Percentiles rank a stretch among this genome's conserved stretches.
These are phyloP conservation scores for Meliscaeva auricollis DNA, from an alignment of 2,888 invertebrate species.

Conservation along the genomic window DNA sequence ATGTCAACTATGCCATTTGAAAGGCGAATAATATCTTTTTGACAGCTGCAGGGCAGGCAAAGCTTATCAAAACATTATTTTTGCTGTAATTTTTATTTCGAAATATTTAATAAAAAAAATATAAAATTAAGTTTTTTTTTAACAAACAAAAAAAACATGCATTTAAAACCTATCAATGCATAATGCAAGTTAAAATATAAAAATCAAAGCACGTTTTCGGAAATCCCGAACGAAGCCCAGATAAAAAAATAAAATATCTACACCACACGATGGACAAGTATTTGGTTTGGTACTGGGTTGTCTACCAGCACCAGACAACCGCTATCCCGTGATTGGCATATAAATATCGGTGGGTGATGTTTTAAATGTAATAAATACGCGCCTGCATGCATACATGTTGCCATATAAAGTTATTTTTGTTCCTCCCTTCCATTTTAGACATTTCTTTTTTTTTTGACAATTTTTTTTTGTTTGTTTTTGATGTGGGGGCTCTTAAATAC, in stretches of 20 bases:
- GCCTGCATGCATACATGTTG: conserved; percentile 8
- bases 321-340: conserved; percentile 50
- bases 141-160: not conserved
- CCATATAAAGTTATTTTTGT: not conserved
- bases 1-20: too few species aligned
- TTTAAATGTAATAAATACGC: conserved; percentile 35
- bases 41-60: too few species aligned
- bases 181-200: not conserved
- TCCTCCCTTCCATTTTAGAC: conserved; percentile 3
- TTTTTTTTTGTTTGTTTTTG: too few species aligned
- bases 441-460: conserved; percentile 16
- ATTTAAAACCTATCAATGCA: not conserved
- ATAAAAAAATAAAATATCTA: conserved; percentile 5
- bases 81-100: too few species aligned
- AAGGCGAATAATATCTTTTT: too few species aligned
- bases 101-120: too few species aligned
- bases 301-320: conserved; percentile 52
- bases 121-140: too few species aligned
- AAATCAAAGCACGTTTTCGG: conserved; percentile 42
- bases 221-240: conserved; percentile 30
- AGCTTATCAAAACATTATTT: too few species aligned
- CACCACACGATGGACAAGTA: not conserved
- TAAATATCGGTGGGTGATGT: conserved; percentile 44
- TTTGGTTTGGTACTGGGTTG: conserved; percentile 4
- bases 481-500: conserved; percentile 29